Base-by-base conservation (phyloP, 2,888 invertebrate species). In the Zonitis immaculata region DNA sequence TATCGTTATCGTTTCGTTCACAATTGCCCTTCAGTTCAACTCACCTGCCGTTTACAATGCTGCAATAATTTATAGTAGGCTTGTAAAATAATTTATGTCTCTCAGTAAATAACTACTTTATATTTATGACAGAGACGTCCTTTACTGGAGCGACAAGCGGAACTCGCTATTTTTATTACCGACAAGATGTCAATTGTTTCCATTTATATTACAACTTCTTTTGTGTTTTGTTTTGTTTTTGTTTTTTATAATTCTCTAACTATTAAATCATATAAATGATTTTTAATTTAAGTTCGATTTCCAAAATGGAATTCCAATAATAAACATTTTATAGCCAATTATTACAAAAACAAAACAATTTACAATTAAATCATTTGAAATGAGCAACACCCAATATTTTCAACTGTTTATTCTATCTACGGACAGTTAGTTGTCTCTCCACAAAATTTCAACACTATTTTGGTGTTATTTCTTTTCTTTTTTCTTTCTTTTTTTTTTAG, bases 51-150 rank as follows among this genome's bases (percentile, higher is more conserved):
- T 67, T 66, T 62, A 69, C 63, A 66, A 64, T 62, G 60, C 64
- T 60, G 61, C 61, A 59, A 67, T 70, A 71, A 70, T 70, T 70
- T 70, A 70, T 67, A 58, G 63, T 55, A 60, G 66, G 62, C 63
- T 63, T 68, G 66, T 69, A 69, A 70, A 70, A 69, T 68, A 67
- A 67, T 70, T 70, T 70, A 70, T 67, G 69, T 63, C 59, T 48
- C 61, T 59, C 61, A 62, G 66, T 69, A 67, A 69, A 70, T 66
- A 68, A 66, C 65, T 64, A 66, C 56, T 43, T 49, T 52, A 51
- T 55, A 56, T 56, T 56, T 56, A 56, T 56, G 56, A 51, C 28
- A 30, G 44, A 54, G 39, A 50, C 54, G 54, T 54, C 54, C 50
- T 54, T 44, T 35, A 44, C 48, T 44, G 44, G 44, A 44, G 27